Conservation (phyloP, 2,113 vertebrate species). For the Python bivittatus region DNA sequence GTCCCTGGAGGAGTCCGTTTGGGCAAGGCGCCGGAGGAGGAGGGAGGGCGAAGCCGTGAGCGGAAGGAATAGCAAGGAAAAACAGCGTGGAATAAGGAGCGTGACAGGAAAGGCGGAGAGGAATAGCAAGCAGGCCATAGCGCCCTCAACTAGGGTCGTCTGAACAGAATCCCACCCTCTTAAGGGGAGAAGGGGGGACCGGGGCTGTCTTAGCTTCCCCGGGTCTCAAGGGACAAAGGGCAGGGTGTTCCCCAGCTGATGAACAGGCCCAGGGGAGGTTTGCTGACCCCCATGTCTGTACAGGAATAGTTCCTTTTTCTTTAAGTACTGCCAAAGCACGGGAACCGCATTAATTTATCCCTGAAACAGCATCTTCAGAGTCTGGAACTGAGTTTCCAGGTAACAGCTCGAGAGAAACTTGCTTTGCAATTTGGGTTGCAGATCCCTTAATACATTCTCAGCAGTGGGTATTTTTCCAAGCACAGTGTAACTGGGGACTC, state of each 20-base stretch:
- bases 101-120: background rate
- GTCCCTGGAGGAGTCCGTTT: background rate
- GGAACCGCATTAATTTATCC: background rate
- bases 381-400: background rate
- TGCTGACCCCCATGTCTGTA: background rate
- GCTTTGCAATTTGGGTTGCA: background rate
- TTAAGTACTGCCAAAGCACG: background rate
- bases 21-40: background rate
- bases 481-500: background rate
- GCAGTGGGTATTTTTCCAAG: background rate
- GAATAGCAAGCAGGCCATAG: slow-evolving; percentile 8
- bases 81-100: background rate
- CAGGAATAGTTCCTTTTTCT: background rate
- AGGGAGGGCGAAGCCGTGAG: background rate
- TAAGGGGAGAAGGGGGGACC: background rate
- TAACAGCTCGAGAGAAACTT: background rate
- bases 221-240: background rate
- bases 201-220: background rate
- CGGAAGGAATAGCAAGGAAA: background rate
- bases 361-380: background rate
- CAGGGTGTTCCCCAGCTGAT: background rate
- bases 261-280: background rate
- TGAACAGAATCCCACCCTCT: background rate
- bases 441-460: background rate
- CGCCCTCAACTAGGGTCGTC: background rate